These are phyloP conservation scores for Parelbella ahira DNA, from an alignment of 2,888 invertebrate genomes.

Conservation along the genomic window DNA sequence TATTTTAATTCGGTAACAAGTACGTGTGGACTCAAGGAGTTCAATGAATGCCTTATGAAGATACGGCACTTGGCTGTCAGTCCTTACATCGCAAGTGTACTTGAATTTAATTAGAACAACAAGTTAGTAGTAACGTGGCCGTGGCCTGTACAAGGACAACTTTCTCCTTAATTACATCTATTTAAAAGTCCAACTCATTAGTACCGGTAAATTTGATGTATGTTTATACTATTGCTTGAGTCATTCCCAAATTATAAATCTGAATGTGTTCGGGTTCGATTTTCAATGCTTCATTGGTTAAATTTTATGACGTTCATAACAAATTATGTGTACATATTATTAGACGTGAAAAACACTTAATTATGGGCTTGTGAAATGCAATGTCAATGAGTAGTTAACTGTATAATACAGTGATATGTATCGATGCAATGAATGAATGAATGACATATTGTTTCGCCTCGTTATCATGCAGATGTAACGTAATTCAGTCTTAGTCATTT, in stretches of 20 bases:
- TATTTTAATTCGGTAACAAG: conserved; percentile 19
- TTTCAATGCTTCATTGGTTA: conserved; percentile 19
- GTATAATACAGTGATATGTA: no score
- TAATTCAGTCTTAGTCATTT: no score
- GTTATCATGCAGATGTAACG: no score
- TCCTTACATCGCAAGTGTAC: conserved; percentile 40
- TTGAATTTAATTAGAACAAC: conserved; percentile 49
- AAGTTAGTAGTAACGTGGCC: conserved; percentile 35
- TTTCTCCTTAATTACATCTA: conserved; percentile 44
- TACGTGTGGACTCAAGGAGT: conserved; percentile 23
- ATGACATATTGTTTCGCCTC: no score
- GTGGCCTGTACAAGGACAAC: conserved; percentile 38
- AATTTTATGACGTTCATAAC: conserved; percentile 15
- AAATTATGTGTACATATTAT: no score
- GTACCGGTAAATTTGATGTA: conserved; percentile 39
- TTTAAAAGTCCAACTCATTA: conserved; percentile 31
- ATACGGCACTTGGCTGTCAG: conserved; percentile 28
- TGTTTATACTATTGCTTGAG: conserved; percentile 34
- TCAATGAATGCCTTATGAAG: conserved; percentile 20
- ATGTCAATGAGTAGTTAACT: no score
- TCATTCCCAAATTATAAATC: conserved; percentile 20
- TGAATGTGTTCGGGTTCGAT: conserved; percentile 13
- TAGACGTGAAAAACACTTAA: no score
- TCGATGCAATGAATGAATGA: no score
- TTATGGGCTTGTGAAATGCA: no score